A percentile compares a stretch with the other conserved stretches of the same genome.
phyloP scores from a whole-genome alignment of 2,113 vertebrate species.

The Danio rerio region GRCz12tu NC_133198.1:14993501-14994000 shows the following conservation, averaged over 20 bases:
- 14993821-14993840: too few species aligned
- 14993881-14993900: too few species aligned
- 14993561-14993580: slow-evolving; percentile 37
- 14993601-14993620: slow-evolving; percentile 30
- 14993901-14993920: too few species aligned
- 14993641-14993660: slow-evolving; percentile 3
- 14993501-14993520: slow-evolving; percentile 2
- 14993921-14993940: too few species aligned
- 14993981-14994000: too few species aligned
- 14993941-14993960: too few species aligned
- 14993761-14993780: not conserved
- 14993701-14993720: not conserved
- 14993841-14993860: too few species aligned
- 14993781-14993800: too few species aligned
- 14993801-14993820: too few species aligned
- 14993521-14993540: slow-evolving; percentile 4
- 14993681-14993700: not conserved
- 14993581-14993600: slow-evolving; percentile 31
- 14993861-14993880: too few species aligned
- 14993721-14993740: slow-evolving; percentile 26
- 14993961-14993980: too few species aligned
- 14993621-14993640: not conserved
- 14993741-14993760: slow-evolving; percentile 18
- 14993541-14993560: slow-evolving; percentile 49
- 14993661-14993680: not conserved